Base-by-base conservation (phyloP, 2,888 invertebrate species). In the Oxytorus armatus region DNA sequence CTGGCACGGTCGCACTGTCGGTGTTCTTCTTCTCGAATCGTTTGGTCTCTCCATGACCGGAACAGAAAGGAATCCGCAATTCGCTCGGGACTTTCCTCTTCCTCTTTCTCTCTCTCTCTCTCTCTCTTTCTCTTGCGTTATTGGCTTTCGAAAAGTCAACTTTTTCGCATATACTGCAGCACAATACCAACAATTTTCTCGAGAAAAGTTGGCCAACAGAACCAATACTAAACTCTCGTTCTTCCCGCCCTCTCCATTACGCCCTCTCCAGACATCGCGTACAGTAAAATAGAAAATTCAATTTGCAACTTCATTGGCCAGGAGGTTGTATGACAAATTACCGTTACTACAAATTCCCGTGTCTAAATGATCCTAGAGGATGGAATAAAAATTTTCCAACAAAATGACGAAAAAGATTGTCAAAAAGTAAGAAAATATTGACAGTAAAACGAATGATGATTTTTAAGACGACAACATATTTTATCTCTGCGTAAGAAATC, bases 31-130 rank as follows among this genome's bases (percentile, higher is more conserved):
- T 65, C 42, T 61, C 51, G 61, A 63, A 57, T 72, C 75, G 57
- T 75, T 75, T 55, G 65, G 44, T 21, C 47, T 47, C 39, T 8
- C 33, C 33, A 61, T 63, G 51, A 51, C 25, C 69, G 42, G 44
- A 80, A 70, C 65, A 49, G 55, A 69, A 47, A 57, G 61, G 61
- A 79, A 79, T 36, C 79, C 44, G 66, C 76, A 76, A 65, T 72
- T 72, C 72, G 29, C 72, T 70, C 33, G 55, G 55, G 69, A 79
- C 65, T 61, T 75, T 70, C 10, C 1, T 23, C n/a, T 59, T 10
- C 16, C 49, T 33, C 16, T 21, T 21, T 66, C 42, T 36, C 16
- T 14, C 55, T 59, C 14, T 18, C 59, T 65, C 49, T 14, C 29
- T 16, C 44, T 44, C 44, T n/a, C 18, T 36, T 29, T 51, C 69